Conservation (phyloP, 1,140 invertebrate species). For the Halictus rubicundus region DNA sequence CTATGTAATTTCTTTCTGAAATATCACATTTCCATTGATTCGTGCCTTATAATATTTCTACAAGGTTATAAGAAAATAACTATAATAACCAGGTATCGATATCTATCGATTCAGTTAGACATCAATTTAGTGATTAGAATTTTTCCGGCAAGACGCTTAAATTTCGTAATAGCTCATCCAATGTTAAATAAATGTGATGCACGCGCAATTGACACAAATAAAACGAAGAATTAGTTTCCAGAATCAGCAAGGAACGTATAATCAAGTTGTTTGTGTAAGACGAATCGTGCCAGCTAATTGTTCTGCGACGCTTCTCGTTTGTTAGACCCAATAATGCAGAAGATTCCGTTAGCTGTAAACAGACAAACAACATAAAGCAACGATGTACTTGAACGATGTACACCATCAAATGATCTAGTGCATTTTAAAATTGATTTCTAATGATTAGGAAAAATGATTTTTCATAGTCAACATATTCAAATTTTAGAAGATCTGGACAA, state of each 20-base stretch:
- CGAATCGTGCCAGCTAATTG: slow-evolving; percentile 11
- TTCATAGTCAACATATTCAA: too few species aligned
- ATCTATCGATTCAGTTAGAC: too few species aligned
- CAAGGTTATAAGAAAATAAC: too few species aligned
- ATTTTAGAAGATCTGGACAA: too few species aligned
- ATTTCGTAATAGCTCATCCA: background rate
- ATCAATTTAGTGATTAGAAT: background rate
- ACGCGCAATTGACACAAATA: background rate
- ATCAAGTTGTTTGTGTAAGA: slow-evolving; percentile 24
- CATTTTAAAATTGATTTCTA: too few species aligned
- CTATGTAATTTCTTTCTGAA: too few species aligned
- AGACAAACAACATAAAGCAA: background rate
- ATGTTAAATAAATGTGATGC: background rate
- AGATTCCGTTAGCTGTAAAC: background rate
- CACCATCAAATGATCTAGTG: too few species aligned
- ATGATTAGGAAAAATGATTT: too few species aligned
- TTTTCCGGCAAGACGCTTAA: background rate
- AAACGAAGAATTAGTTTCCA: background rate
- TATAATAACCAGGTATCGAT: too few species aligned
- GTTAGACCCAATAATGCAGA: background rate
- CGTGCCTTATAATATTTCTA: too few species aligned
- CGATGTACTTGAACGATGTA: background rate
- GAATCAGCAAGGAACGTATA: background rate
- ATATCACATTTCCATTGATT: too few species aligned
- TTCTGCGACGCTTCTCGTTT: background rate